A percentile compares a stretch with the other conserved stretches of the same genome.
phyloP scores from a whole-genome alignment of 2,888 invertebrate species.

The Balanococcus diminutus region DNA sequence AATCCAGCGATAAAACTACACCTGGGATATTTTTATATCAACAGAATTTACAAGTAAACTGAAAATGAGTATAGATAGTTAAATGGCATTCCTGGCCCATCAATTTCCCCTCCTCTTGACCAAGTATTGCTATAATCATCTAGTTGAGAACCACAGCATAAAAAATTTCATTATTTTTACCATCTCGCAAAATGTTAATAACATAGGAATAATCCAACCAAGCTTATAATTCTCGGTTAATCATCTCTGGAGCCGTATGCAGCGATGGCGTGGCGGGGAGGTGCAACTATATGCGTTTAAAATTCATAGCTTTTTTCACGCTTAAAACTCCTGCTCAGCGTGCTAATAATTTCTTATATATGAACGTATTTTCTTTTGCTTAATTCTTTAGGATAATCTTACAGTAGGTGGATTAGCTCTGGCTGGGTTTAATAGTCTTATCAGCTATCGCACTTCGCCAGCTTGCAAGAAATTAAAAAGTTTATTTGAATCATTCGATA shows the following conservation, averaged over 20 bases:
- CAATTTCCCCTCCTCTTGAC: no score
- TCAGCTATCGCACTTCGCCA: no score
- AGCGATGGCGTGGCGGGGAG: no score
- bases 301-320: slow-evolving; percentile 17
- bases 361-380: not conserved
- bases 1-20: no score
- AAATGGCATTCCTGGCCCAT: no score
- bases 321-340: not conserved
- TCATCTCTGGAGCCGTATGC: not conserved
- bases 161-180: slow-evolving; percentile 17
- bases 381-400: slow-evolving; percentile 1
- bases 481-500: not conserved
- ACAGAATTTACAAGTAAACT: no score
- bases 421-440: not conserved
- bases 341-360: slow-evolving; percentile 8
- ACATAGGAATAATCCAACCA: not conserved
- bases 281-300: not conserved
- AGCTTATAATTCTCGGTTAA: slow-evolving; percentile 17
- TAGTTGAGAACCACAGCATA: not conserved
- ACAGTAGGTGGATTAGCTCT: not conserved
- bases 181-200: slow-evolving; percentile 4
- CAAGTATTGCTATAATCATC: slow-evolving; percentile 2
- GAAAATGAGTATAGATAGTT: no score
- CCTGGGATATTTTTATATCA: no score
- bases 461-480: not conserved